Evolutionary conservation across 2,888 invertebrate species (phyloP), one percentile per base, ranked within the genome.

Genomic region (Cephus nigrinus): DNA sequence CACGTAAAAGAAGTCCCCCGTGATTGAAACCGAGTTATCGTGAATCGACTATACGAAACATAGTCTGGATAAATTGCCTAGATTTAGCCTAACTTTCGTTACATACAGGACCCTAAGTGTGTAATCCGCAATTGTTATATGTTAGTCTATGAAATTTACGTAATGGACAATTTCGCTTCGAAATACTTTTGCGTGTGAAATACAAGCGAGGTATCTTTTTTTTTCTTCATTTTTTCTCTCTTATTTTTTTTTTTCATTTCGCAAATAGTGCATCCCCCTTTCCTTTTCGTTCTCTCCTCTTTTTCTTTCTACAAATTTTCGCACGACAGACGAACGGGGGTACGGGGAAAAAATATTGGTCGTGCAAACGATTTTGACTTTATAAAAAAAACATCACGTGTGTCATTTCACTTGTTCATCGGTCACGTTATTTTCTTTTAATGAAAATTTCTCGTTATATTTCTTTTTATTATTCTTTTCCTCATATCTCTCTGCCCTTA

Each of bases 161-260:
- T 55, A 23, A 55, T 55, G 55, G 55, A 55, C 55, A 55, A 15
- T 55, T 55, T 55, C 9, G 23, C 9, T 23, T 55, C 55, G 55
- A 55, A 82, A 81, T 79, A 83, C 81, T 83, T 81, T 82, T 81
- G 80, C 82, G 81, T 79, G 79, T 82, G 81, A 78, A 78, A 80
- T 76, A 78, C 80, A 82, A 75, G 82, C 80, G 80, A 79, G 76
- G 74, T 73, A 80, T 78, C 75, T 80, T 79, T 79, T 81, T 76
- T 80, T 80, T 80, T 78, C 71, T 81, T 80, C 78, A 78, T 78
- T 78, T 78, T 81, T 79, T 80, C 79, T 80, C 80, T 82, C 81
- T 79, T 80, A 81, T 80, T 79, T 81, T 81, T 80, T 80, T 80
- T 81, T 40, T 55, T 55, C 9, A 9, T 55, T 23, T 55, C 55